Conservation (phyloP, 2,797 vertebrate genomes). For the Gambelia wislizenii region DNA sequence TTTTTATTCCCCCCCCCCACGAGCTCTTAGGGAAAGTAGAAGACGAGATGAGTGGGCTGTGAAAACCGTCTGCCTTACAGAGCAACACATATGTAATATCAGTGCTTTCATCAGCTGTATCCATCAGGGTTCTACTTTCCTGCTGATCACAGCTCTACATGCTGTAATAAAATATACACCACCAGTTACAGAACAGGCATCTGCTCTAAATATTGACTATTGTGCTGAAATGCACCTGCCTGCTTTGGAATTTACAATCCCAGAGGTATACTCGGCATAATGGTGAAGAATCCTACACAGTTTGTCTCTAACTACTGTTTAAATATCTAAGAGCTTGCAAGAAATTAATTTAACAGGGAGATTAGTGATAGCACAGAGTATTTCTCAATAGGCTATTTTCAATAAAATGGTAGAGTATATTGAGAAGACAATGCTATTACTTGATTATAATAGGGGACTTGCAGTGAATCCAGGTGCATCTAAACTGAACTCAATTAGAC, state of each 20-base stretch:
- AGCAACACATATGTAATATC: constrained; percentile 47
- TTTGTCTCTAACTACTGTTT: constrained; percentile 43
- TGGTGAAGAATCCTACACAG: constrained; percentile 16
- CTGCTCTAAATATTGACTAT: constrained; percentile 46
- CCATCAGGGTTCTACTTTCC: constrained; percentile 43
- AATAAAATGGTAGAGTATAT: not conserved
- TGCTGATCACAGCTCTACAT: constrained; percentile 36
- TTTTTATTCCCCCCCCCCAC: constrained; percentile 31
- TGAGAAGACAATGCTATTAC: not conserved
- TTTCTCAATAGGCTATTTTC: constrained; percentile 9
- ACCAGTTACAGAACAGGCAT: constrained; percentile 54
- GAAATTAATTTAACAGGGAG: constrained; percentile 36
- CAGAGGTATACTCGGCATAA: constrained; percentile 5
- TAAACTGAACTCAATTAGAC: not conserved
- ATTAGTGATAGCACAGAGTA: not conserved
- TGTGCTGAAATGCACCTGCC: constrained; percentile 49
- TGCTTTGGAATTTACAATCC: constrained; percentile 45
- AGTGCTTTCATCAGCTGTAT: constrained; percentile 54
- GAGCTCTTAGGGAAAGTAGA: not conserved
- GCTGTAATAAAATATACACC: constrained; percentile 9
- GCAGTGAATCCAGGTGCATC: not conserved
- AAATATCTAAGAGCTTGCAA: constrained; percentile 19
- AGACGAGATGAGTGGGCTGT: constrained; percentile 29
- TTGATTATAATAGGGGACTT: not conserved
- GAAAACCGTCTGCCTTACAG: constrained; percentile 29